phyloP scores from a whole-genome alignment of 2,797 vertebrate genomes.

The Cichlasoma orientale region DNA sequence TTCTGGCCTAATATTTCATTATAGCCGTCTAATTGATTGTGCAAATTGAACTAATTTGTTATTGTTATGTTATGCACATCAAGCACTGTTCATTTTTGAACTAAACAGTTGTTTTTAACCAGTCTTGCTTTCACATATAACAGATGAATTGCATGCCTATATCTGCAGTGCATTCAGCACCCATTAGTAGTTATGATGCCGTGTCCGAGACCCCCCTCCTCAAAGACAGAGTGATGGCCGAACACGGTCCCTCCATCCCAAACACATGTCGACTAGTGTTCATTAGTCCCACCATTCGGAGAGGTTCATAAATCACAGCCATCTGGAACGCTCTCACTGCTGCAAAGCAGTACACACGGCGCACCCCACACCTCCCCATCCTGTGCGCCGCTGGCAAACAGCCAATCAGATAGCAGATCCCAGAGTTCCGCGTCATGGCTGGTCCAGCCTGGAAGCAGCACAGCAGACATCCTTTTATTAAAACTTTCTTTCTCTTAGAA shows the following conservation, averaged over 20 bases:
- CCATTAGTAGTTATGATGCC: slow-evolving; percentile 10
- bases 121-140: not conserved
- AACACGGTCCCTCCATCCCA: slow-evolving; percentile 51
- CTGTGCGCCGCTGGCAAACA: slow-evolving; percentile 33
- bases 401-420: slow-evolving; percentile 57
- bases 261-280: slow-evolving; percentile 61
- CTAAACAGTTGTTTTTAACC: not conserved
- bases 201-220: slow-evolving; percentile 25
- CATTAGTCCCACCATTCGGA: slow-evolving; percentile 60
- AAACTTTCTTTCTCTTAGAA: slow-evolving; percentile 7
- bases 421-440: slow-evolving; percentile 5
- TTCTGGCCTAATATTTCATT: not conserved
- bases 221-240: slow-evolving; percentile 42
- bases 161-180: not conserved
- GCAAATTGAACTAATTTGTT: not conserved
- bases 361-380: not conserved
- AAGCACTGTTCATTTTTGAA: not conserved
- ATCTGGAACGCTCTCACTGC: slow-evolving; percentile 53
- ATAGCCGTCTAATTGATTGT: not conserved
- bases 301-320: slow-evolving; percentile 67
- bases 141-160: slow-evolving; percentile 8
- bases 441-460: slow-evolving; percentile 23
- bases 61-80: not conserved
- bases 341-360: slow-evolving; percentile 5
- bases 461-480: slow-evolving; percentile 21